Evolutionary conservation across 1,140 invertebrate species (phyloP).

Genomic region (Aphaenogaster floridana): DNA sequence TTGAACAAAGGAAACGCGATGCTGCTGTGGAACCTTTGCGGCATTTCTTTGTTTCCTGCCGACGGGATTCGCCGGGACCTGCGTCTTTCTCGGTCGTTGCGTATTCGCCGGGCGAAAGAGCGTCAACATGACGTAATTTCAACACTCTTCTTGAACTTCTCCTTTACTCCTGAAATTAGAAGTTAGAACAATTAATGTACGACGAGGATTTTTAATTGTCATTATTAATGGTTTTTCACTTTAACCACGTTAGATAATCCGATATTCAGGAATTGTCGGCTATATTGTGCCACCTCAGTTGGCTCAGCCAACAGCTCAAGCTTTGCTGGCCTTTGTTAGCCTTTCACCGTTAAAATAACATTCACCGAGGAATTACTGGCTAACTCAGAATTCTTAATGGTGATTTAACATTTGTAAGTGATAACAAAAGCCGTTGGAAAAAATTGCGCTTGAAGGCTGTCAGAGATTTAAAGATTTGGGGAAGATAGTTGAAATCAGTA

Average conservation of each 20-base stretch:
- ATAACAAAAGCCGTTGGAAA: neutral
- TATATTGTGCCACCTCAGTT: conserved; percentile 16
- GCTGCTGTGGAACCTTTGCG: conserved; percentile 54
- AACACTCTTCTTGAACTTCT: neutral
- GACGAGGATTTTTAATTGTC: neutral
- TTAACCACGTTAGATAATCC: neutral
- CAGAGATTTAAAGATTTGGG: neutral
- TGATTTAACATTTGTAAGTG: conserved; percentile 14
- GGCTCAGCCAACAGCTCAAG: neutral
- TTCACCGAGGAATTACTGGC: neutral
- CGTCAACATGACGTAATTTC: neutral
- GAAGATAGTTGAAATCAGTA: neutral
- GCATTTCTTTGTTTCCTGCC: conserved; percentile 63
- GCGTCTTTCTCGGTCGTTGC: conserved; percentile 1
- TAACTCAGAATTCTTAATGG: conserved; percentile 34
- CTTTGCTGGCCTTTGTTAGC: conserved; percentile 4
- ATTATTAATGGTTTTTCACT: neutral
- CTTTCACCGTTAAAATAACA: conserved; percentile 20
- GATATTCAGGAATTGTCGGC: neutral
- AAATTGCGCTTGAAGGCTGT: neutral
- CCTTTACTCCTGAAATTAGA: neutral
- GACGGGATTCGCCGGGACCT: neutral
- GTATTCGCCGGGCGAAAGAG: neutral
- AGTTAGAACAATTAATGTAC: neutral
- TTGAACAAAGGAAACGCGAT: conserved; percentile 71